Evolutionary conservation across 1,140 invertebrate genomes (phyloP).

Genomic region (Mercenaria mercenaria): DNA sequence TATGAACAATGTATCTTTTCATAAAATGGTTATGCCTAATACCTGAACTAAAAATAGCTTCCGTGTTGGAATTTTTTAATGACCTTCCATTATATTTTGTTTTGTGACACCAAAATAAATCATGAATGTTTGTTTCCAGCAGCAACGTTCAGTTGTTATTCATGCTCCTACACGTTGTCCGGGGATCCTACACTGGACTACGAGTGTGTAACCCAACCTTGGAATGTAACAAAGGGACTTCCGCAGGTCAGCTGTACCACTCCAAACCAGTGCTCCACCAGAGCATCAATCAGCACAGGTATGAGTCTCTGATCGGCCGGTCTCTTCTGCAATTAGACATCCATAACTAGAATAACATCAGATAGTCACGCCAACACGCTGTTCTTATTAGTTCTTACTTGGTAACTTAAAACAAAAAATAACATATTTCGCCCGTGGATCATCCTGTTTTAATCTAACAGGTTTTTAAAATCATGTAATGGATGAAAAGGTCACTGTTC

Average conservation of each 20-base stretch:
- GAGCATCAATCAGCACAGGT: slow-evolving; percentile 5
- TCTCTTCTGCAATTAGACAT: not conserved
- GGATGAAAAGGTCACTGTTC: no score
- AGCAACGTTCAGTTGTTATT: slow-evolving; percentile 1
- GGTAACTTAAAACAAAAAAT: not conserved
- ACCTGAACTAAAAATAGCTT: no score
- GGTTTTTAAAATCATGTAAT: not conserved
- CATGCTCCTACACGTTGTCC: slow-evolving; percentile 34
- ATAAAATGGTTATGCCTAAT: no score
- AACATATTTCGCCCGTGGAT: not conserved
- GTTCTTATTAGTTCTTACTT: not conserved
- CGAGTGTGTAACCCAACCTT: slow-evolving; percentile 10
- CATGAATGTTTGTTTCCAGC: not conserved
- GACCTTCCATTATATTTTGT: no score
- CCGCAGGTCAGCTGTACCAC: not conserved
- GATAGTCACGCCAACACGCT: not conserved
- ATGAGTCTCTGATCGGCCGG: not conserved
- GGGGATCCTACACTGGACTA: not conserved
- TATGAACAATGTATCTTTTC: no score
- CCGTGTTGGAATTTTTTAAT: no score
- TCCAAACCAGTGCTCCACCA: slow-evolving; percentile 1
- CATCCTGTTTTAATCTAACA: not conserved
- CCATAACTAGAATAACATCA: not conserved
- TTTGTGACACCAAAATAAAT: no score
- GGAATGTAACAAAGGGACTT: not conserved